phyloP scores from a whole-genome alignment of 2,888 invertebrate genomes.

The Trisateles emortualis region DNA sequence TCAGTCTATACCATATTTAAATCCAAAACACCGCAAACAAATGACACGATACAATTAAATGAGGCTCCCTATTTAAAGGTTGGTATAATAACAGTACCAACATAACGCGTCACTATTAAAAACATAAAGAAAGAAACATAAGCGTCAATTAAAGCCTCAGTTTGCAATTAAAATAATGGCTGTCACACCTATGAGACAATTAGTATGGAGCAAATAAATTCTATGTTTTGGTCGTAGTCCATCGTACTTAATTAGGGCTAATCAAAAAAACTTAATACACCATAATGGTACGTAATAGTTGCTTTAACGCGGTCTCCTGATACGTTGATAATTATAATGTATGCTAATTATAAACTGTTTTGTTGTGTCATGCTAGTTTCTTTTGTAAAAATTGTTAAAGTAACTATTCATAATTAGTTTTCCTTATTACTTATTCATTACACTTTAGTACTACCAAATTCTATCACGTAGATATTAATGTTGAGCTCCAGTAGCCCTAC shows the following conservation, averaged over 20 bases:
- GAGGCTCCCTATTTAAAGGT: no score
- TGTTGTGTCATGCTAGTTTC: conserved; percentile 31
- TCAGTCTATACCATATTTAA: no score
- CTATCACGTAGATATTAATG: no score
- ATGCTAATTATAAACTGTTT: conserved; percentile 54
- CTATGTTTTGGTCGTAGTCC: conserved; percentile 64
- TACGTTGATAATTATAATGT: conserved; percentile 58
- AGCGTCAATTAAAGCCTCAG: conserved; percentile 74
- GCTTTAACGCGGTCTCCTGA: conserved; percentile 59
- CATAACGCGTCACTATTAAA: conserved; percentile 51
- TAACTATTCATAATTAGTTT: no score
- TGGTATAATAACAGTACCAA: no score
- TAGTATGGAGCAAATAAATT: conserved; percentile 78
- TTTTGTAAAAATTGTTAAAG: conserved; percentile 18
- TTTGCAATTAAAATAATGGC: conserved; percentile 85
- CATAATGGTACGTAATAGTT: conserved; percentile 60
- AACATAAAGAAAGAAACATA: conserved; percentile 73
- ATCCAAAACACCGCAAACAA: no score
- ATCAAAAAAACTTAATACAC: conserved; percentile 67
- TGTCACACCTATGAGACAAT: conserved; percentile 86
- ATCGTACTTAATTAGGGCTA: conserved; percentile 61
- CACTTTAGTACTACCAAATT: no score
- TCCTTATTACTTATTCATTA: no score
- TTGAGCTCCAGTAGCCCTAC: no score
- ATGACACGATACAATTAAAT: no score